Conservation (phyloP, 1,140 invertebrate species). For the Zaprionus ornatus region DNA sequence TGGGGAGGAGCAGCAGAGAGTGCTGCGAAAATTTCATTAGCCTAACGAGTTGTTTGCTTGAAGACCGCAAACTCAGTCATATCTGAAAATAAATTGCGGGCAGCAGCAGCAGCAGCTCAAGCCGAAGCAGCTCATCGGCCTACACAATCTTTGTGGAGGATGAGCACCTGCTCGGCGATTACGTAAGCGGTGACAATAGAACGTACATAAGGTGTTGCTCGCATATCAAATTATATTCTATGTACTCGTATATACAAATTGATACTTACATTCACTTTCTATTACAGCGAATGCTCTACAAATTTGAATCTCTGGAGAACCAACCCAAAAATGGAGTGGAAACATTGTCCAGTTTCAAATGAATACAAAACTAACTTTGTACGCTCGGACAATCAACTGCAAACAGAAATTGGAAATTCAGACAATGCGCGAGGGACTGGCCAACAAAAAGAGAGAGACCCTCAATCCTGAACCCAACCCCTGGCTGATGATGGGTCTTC, state of each 20-base stretch:
- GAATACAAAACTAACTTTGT: background rate
- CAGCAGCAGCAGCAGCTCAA: slow-evolving; percentile 11
- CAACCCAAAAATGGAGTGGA: no score
- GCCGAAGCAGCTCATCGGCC: slow-evolving; percentile 1
- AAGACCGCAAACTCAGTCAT: slow-evolving; percentile 60
- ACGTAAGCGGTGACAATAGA: background rate
- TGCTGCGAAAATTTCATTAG: slow-evolving; percentile 71
- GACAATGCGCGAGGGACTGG: slow-evolving; percentile 17
- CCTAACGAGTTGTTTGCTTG: slow-evolving; percentile 75
- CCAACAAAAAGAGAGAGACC: background rate
- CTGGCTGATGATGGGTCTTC: background rate
- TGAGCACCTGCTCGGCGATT: slow-evolving; percentile 7
- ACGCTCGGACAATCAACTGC: background rate
- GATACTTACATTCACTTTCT: background rate
- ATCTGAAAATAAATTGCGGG: slow-evolving; percentile 47
- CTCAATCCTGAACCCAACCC: background rate
- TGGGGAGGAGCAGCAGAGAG: background rate
- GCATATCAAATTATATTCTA: background rate
- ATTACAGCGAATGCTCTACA: background rate
- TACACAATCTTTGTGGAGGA: slow-evolving; percentile 6
- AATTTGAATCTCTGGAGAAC: background rate
- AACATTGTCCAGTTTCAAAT: background rate
- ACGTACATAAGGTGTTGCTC: no score
- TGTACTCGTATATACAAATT: background rate
- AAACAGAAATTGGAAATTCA: slow-evolving; percentile 19